Evolutionary conservation across 2,888 invertebrate genomes (phyloP).

Genomic region (Perizoma flavofasciatum): DNA sequence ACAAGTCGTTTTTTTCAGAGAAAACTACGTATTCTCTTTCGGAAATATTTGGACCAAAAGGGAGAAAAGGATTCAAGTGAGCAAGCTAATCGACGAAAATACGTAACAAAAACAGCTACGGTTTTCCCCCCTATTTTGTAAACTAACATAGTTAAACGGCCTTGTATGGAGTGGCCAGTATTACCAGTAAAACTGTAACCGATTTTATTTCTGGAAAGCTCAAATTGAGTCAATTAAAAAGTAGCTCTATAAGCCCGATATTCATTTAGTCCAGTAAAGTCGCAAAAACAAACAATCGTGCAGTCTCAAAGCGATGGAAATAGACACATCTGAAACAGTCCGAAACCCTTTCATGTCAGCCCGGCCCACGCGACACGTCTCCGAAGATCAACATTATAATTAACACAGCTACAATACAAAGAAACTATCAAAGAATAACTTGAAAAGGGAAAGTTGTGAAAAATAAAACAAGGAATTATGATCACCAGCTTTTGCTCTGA

Average conservation of each 20-base stretch:
- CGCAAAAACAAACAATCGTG: constrained; percentile 76
- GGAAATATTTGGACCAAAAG: no score
- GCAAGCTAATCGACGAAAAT: no score
- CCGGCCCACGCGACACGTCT: constrained; percentile 57
- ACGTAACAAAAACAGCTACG: no score
- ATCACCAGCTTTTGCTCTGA: no score
- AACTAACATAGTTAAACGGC: no score
- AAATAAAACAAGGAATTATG: not conserved
- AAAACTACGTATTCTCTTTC: no score
- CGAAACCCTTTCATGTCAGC: constrained; percentile 75
- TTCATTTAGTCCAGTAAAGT: constrained; percentile 54
- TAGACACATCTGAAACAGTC: constrained; percentile 65
- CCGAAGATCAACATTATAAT: constrained; percentile 40
- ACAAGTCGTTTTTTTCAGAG: no score
- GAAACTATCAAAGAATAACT: constrained; percentile 8
- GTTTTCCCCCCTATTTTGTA: no score
- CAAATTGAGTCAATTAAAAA: constrained; percentile 26
- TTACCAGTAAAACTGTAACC: no score
- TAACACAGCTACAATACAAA: constrained; percentile 35
- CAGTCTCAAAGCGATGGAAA: constrained; percentile 77
- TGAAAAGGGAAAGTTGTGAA: constrained; percentile 4
- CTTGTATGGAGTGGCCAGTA: no score
- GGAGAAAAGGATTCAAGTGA: no score
- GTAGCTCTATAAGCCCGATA: constrained; percentile 26
- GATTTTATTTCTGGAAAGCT: constrained; percentile 6